Conservation (phyloP, 2,888 invertebrate species). For the Horisme vitalbata region DNA sequence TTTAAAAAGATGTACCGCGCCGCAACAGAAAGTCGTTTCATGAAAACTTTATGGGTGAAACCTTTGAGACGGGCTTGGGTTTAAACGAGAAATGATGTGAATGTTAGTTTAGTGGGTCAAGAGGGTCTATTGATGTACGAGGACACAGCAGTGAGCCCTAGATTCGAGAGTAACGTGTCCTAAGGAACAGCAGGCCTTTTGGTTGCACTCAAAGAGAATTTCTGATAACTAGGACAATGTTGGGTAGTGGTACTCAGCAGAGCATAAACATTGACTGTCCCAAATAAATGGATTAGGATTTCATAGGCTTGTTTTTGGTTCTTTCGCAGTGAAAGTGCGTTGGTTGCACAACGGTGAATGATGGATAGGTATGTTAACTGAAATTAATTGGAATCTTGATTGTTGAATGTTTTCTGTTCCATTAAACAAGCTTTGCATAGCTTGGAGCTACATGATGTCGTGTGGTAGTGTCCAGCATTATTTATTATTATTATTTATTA, state of each 20-base stretch:
- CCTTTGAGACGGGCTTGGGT: constrained; percentile 59
- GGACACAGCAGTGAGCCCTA: constrained; percentile 45
- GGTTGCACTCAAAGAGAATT: constrained; percentile 34
- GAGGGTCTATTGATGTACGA: constrained; percentile 64
- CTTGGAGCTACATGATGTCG: too few species aligned
- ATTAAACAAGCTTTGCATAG: too few species aligned
- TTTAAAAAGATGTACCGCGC: constrained; percentile 50
- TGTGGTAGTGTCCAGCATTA: too few species aligned
- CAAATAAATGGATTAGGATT: too few species aligned
- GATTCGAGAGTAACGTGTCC: constrained; percentile 46
- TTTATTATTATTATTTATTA: too few species aligned
- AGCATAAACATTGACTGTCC: too few species aligned
- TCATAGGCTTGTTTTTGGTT: too few species aligned
- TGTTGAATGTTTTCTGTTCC: too few species aligned
- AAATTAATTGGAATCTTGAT: too few species aligned
- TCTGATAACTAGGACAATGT: constrained; percentile 9
- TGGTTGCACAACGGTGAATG: too few species aligned
- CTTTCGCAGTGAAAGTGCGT: too few species aligned
- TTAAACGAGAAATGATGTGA: constrained; percentile 64
- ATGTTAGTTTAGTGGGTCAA: constrained; percentile 69
- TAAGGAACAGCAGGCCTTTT: constrained; percentile 39
- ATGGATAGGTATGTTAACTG: too few species aligned
- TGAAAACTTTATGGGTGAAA: constrained; percentile 61
- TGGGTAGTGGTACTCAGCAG: background rate
- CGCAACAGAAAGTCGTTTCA: constrained; percentile 51